These are phyloP conservation scores for Maccullochella peelii DNA, from an alignment of 2,113 vertebrate genomes.

Conservation along the genomic window DNA sequence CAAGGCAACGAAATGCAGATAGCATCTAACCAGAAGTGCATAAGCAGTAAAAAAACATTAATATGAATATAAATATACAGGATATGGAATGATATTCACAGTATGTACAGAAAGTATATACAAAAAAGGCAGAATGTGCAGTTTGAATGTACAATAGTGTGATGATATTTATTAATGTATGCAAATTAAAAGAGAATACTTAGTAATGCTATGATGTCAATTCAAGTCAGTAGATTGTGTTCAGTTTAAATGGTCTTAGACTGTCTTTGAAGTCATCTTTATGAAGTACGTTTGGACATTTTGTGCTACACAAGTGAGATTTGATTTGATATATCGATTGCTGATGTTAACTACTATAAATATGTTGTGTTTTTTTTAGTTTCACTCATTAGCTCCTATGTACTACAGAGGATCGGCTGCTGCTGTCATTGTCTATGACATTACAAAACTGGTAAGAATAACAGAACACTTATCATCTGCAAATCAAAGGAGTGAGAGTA, in stretches of 20 bases:
- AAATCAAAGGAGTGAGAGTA: not conserved
- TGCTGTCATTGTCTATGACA: slow-evolving; percentile 98
- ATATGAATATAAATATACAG: too few relatives aligned
- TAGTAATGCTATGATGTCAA: not conserved
- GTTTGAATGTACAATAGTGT: too few relatives aligned
- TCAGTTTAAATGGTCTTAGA: not conserved
- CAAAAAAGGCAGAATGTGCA: too few relatives aligned
- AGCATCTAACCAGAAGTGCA: too few relatives aligned
- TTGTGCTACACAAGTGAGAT: not conserved
- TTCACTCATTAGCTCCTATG: slow-evolving; percentile 98
- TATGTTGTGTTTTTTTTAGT: slow-evolving; percentile 83
- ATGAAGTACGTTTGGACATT: not conserved
- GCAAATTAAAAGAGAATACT: too few relatives aligned
- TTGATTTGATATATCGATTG: not conserved
- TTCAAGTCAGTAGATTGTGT: not conserved
- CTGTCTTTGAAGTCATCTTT: not conserved
- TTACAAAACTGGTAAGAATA: slow-evolving; percentile 94
- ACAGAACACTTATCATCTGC: not conserved
- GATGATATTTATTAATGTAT: too few relatives aligned
- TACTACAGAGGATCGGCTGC: slow-evolving; percentile 97
- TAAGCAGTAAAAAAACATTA: too few relatives aligned
- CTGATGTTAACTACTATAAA: slow-evolving; percentile 17
- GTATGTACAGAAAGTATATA: too few relatives aligned
- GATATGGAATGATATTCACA: too few relatives aligned
- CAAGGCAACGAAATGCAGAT: too few relatives aligned